Base-by-base conservation (phyloP, 2,888 invertebrate species). In the Zaprionus bogoriensis region DNA sequence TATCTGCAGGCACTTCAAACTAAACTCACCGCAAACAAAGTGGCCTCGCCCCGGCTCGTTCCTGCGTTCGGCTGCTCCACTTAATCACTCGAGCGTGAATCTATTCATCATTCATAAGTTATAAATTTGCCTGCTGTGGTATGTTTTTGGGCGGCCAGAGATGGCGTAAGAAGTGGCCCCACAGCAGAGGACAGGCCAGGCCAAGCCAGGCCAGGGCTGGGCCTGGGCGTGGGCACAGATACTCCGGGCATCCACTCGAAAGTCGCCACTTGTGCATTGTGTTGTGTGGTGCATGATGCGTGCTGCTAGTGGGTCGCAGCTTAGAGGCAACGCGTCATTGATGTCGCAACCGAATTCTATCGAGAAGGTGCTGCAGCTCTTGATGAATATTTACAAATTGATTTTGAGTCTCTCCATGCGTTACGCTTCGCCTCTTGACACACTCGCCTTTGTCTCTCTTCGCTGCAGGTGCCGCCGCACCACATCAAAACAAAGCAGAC, bases 401-500 rank as follows among this genome's bases (percentile, higher is more conserved):
- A 83, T 80, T 80, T 74, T 44, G 30, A 53, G 25, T 23, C 50
- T 42, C 32, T 42, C 32, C 17, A 7, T 30, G 45, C 20, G 36
- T 66, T 66, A 12, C 28, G 36, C 32, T 23, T 47, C 22, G 20
- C 39, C 52, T 59, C 71, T 71, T 73, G 71, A 69, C 62, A 59
- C 44, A 74, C 63, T 47, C 20, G 22, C 14, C 9, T 45, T 17
- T 28, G 5, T 25, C 10, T 42, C 6, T 23, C 48, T 23, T 48
- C 27, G 20, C 32, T 67, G 7, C 73, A 90, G 90, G 90, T 90
- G 32, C 89, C 90, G 19, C 89, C 89, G 14, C 90, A 90, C 69
- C 90, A 90, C 61, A 90, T 90, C 42, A 90, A 90, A 78, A 89
- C 87, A 48, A 89, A 90, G 76, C 89, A 90, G 77, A 89, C 85